phyloP scores from a whole-genome alignment of 2,113 vertebrate species.

The Corythaixoides concolor region DNA sequence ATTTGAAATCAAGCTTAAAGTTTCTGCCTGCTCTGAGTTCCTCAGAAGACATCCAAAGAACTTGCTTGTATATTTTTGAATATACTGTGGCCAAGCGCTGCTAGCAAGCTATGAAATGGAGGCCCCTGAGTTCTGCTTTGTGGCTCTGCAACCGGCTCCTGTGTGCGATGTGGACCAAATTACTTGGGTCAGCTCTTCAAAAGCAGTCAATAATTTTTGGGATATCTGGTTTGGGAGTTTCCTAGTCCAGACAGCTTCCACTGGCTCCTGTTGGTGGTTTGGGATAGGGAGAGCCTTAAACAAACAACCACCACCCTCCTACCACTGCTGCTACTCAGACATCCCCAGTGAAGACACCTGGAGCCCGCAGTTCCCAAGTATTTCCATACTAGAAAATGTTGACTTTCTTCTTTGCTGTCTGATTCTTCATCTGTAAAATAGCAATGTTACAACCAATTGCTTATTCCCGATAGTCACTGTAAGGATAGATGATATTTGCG shows the following conservation, averaged over 20 bases:
- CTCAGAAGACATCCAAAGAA: not conserved
- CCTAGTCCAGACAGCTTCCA: not conserved
- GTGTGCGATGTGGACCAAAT: fast-evolving
- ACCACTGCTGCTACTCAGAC: not conserved
- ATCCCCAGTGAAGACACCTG: not conserved
- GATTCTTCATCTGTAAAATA: not conserved
- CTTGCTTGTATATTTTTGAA: not conserved
- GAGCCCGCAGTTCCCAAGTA: not conserved
- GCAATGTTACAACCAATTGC: not conserved
- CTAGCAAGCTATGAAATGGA: fast-evolving
- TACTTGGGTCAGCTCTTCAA: not conserved
- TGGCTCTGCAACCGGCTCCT: not conserved
- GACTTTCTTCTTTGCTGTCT: not conserved
- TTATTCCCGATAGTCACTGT: not conserved
- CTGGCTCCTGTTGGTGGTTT: not conserved
- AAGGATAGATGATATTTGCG: not conserved
- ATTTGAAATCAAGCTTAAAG: not conserved
- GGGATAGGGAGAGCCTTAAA: not conserved
- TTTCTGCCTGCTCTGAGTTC: not conserved
- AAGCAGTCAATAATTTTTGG: not conserved
- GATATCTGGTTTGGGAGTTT: not conserved
- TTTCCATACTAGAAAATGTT: not conserved
- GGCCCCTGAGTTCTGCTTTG: not conserved
- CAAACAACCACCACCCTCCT: not conserved
- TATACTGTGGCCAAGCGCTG: not conserved